These are phyloP conservation scores for Danionella dracula DNA, from an alignment of 2,797 vertebrate genomes.

Conservation along the genomic window DNA sequence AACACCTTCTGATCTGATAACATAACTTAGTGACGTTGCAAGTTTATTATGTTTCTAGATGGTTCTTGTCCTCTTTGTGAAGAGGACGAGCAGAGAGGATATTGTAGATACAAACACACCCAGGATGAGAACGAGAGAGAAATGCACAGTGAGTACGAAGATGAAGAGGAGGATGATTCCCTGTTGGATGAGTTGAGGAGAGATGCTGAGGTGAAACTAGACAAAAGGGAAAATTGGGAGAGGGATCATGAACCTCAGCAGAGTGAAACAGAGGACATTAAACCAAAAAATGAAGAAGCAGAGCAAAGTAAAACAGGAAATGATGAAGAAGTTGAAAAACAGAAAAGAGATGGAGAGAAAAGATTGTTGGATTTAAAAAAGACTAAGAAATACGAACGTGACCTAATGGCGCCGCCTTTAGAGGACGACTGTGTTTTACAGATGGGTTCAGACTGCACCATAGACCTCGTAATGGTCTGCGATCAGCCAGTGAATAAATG, in stretches of 20 bases:
- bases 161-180: background rate
- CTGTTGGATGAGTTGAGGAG: background rate
- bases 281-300: background rate
- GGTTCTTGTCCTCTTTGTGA: conserved; percentile 67
- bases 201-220: background rate
- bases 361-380: conserved; percentile 20
- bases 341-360: conserved; percentile 4
- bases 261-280: background rate
- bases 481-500: conserved; percentile 51
- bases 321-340: background rate
- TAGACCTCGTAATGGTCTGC: conserved; percentile 45
- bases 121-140: conserved; percentile 3
- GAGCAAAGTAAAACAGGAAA: background rate
- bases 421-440: conserved; percentile 30
- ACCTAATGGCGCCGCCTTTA: conserved; percentile 25
- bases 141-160: background rate
- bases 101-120: conserved; percentile 22
- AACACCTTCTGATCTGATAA: too few species aligned
- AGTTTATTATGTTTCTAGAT: conserved; percentile 51
- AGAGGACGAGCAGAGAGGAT: conserved; percentile 50
- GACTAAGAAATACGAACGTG: conserved; percentile 2
- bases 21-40: too few species aligned
- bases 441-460: conserved; percentile 34
- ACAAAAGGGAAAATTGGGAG: background rate
- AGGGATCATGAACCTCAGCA: too few species aligned